Conservation (phyloP, 37 sponge, comb jelly and placozoan species). For the Theonella swinhoei region DNA sequence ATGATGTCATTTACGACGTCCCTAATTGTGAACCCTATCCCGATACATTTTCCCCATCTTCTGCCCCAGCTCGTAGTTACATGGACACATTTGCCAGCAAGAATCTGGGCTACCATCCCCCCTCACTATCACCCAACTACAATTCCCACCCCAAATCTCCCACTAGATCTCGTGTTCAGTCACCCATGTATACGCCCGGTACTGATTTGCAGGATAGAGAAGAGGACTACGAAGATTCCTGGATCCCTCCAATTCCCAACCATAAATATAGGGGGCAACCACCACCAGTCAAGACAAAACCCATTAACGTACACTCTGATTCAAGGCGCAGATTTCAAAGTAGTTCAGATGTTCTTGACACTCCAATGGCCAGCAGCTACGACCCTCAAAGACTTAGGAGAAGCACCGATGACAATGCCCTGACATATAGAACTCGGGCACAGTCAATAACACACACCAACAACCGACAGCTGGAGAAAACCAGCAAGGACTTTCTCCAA, state of each 20-base stretch:
- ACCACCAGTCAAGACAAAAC: background rate
- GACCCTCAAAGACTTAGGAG: background rate
- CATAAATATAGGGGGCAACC: background rate
- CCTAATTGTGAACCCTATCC: conserved; percentile 22
- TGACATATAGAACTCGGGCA: background rate
- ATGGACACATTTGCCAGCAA: background rate
- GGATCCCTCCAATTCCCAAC: conserved; percentile 22
- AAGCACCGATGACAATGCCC: background rate
- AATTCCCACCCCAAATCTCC: background rate
- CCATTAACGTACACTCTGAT: background rate
- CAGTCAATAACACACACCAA: background rate
- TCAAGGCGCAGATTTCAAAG: conserved; percentile 25
- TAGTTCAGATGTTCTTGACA: conserved; percentile 41
- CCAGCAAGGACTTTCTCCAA: conserved; percentile 15
- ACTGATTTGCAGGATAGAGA: conserved; percentile 33
- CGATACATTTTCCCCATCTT: background rate
- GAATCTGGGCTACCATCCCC: background rate
- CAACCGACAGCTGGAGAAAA: background rate
- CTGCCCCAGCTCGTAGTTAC: background rate
- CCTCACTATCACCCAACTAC: background rate
- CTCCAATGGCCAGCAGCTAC: background rate
- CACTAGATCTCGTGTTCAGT: background rate
- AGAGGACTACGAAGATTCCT: conserved; percentile 28
- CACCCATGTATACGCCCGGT: conserved; percentile 16
- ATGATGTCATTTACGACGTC: conserved; percentile 36